Percentiles rank a stretch among this genome's conserved stretches.
Conservation (phyloP, 2,113 vertebrate species). For the Urocitellus parryii region DNA sequence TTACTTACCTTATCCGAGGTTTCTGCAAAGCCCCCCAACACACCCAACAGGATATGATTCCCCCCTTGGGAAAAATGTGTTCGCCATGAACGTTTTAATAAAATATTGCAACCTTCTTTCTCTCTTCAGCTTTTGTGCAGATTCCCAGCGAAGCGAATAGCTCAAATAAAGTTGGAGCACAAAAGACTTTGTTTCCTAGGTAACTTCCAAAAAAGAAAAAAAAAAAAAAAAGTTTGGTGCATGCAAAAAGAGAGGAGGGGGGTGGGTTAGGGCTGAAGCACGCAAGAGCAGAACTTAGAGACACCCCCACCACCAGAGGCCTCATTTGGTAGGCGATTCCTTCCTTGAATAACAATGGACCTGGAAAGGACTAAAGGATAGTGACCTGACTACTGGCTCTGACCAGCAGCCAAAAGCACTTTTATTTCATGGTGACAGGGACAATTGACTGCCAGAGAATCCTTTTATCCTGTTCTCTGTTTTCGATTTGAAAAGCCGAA, state of each 20-base stretch:
- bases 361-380: constrained; percentile 77
- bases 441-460: constrained; percentile 71
- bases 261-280: not conserved
- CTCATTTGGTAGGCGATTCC: constrained; percentile 88
- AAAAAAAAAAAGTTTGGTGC: constrained; percentile 83
- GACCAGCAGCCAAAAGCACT: constrained; percentile 78
- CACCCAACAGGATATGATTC: constrained; percentile 64
- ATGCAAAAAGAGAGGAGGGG: constrained; percentile 71
- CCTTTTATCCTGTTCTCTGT: constrained; percentile 50
- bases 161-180: constrained; percentile 93
- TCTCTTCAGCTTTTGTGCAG: constrained; percentile 92
- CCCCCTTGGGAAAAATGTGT: constrained; percentile 78
- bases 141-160: constrained; percentile 90
- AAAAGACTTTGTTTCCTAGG: constrained; percentile 97
- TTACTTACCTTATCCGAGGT: constrained; percentile 85
- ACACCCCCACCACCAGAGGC: constrained; percentile 67
- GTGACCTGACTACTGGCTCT: constrained; percentile 78
- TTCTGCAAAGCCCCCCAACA: constrained; percentile 79
- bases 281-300: not conserved
- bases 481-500: constrained; percentile 60
- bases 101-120: constrained; percentile 87
- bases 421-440: constrained; percentile 77
- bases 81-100: constrained; percentile 82
- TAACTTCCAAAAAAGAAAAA: constrained; percentile 88
- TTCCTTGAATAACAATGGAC: constrained; percentile 88